Evolutionary conservation across 2,888 invertebrate species (phyloP), one percentile per base, ranked within the genome.

Genomic region (Muscina levida): DNA sequence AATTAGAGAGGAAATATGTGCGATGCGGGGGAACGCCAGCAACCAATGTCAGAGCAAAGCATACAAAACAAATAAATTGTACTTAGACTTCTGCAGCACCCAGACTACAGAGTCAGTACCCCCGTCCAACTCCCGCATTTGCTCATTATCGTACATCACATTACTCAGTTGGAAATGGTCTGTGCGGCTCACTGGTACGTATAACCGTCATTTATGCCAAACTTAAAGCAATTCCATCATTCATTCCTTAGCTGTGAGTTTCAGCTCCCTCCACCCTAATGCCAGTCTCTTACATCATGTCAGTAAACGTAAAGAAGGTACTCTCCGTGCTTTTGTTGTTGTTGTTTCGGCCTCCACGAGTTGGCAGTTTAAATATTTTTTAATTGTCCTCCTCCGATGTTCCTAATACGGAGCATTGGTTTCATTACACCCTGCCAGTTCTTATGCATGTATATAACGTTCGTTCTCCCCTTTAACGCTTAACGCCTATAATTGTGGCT

Each of bases 311-410:
- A 37, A 15, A 62, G 62, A 42, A 62, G 19, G 42, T 59, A 59
- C 39, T 37, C n/a, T 17, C 59, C 13, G 24, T 56, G 13, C 26
- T 6, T 2, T 44, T 26, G 44, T 22, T 26, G 57, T 65, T 42
- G 67, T 71, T 71, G 53, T 70, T 68, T 48, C n/a, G n/a, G n/a
- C n/a, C n/a, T n/a, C 53, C 74, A 73, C n/a, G 77, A 84, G 83
- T 84, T 85, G 85, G 85, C 84, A 84, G 84, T 85, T 88, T 85
- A 88, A 88, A 88, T 87, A 88, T 87, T 87, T 88, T 88, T 88
- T 88, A 88, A 88, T 88, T 88, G 88, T 85, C 85, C 83, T 84
- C 84, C 83, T 83, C 82, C 71, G 13, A 22, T 22, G 53, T 22
- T 53, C 53, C 22, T 53, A 53, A 53, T 53, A 42, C 62, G 19